Base-by-base conservation (phyloP, 2,888 invertebrate genomes). In the Rhyacophila evoluta region DNA sequence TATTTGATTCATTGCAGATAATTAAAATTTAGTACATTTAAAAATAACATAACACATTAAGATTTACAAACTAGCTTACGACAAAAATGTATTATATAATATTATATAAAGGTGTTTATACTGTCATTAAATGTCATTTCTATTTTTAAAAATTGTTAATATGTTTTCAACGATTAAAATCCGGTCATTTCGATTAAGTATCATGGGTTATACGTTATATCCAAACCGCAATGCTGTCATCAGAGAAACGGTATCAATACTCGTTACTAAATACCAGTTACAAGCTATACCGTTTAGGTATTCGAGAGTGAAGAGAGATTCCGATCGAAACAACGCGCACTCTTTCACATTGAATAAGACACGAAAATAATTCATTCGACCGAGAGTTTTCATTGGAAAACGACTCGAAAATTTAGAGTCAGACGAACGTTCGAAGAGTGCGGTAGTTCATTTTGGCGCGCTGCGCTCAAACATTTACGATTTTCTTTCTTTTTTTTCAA, bases 371-470 rank as follows among this genome's bases (percentile, higher is more conserved):
- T 55, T 55, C 55, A 55, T 55, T 55, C 55, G 55, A 55, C 55
- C 55, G 55, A 55, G 55, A 55, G 55, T 55, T 55, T 55, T 55
- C 55, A 55, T 55, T 55, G 55, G 55, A 19, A 55, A 55, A 55
- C 19, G 55, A 19, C 55, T 55, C 55, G 55, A 55, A 33, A n/a
- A 25, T 2, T 55, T 55, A 55, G 55, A 55, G 55, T 55, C 55
- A 55, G 55, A 55, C 55, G 55, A 55, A 55, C 55, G 55, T 55
- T 19, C 55, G 55, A 55, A 55, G 55, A 55, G 55, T 55, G 25
- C 55, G 55, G 55, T 55, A 55, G 55, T 55, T 55, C 10, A 12
- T 55, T 55, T 55, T 55, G 12, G 55, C 55, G 55, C 55, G 55
- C 55, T 10, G 55, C 55, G 55, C 55, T 19, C 55, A 25, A 15